Evolutionary conservation across 2,888 invertebrate species (phyloP), one percentile per base, ranked within the genome.

Genomic region (Iselma pallidipennis): DNA sequence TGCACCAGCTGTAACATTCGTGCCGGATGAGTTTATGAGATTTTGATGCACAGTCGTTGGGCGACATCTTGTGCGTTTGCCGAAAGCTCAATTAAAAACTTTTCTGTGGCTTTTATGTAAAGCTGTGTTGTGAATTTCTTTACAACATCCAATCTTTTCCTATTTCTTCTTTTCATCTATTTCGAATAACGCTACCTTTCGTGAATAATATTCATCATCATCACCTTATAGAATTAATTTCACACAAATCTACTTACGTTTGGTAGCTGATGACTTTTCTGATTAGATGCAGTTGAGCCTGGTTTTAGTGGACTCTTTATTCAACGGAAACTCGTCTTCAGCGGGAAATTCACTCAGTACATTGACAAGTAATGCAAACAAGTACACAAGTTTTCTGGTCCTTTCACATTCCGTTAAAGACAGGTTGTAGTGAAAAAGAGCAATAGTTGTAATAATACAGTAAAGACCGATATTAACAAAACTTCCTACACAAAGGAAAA

Each of bases 41-140:
- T 58, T 65, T 65, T 65, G 65, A 65, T 65, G 57, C 59, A 65
- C 58, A 65, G 55, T 7, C 6, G 55, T 49, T 45, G 29, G 54
- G 55, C 62, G 60, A 63, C 65, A 65, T 63, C 62, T 60, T 63
- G 62, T 51, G 42, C 55, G 21, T 21, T 4, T 10, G 12, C 3
- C 16, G 42, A 59, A 62, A 60, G 66, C 63, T 63, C 60, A 63
- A 66, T 66, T 66, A 66, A 61, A 65, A 63, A 61, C 48, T 60
- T 65, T 59, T 21, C 19, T 49, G 63, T 26, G 59, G 56, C 56
- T 45, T 63, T 51, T 23, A 50, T 55, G 42, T 52, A 33, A 48
- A 60, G 31, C 42, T 31, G 50, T 42, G 25, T 49, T 54, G 29
- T 33, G 14, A 49, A 51, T 50, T 42, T 29, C 9, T 28, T 21